These are phyloP conservation scores for Stratiomys singularior DNA, from an alignment of 2,888 invertebrate genomes.

Conservation along the genomic window DNA sequence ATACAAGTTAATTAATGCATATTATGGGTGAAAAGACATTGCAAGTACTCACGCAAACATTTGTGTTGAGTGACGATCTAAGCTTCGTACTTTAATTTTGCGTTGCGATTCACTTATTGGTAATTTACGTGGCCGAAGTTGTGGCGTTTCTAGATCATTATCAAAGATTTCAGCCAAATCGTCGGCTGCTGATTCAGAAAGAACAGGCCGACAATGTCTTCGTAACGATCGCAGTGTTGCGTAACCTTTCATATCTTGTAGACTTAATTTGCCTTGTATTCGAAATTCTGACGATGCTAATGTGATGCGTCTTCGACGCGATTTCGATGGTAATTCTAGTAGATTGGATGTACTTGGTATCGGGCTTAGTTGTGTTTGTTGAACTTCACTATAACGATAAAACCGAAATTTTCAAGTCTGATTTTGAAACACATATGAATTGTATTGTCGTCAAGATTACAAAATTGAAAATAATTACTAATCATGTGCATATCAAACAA, in stretches of 20 bases:
- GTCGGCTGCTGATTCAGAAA: conserved; percentile 72
- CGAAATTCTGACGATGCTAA: conserved; percentile 60
- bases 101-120: conserved; percentile 61
- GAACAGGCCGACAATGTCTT: conserved; percentile 73
- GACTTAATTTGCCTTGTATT: conserved; percentile 68
- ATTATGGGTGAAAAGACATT: background rate
- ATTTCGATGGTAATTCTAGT: conserved; percentile 67
- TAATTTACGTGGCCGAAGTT: conserved; percentile 58
- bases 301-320: conserved; percentile 59
- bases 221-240: conserved; percentile 77
- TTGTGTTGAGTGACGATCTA: conserved; percentile 62
- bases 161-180: conserved; percentile 68
- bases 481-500: no score
- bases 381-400: conserved; percentile 69
- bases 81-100: conserved; percentile 62
- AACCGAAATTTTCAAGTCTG: no score
- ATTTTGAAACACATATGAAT: no score
- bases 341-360: conserved; percentile 86
- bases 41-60: conserved; percentile 58
- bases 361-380: conserved; percentile 83
- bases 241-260: conserved; percentile 81
- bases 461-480: no score
- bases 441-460: no score
- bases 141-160: conserved; percentile 55
- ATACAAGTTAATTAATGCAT: background rate